These are phyloP conservation scores for Cephalopachus bancanus DNA, from an alignment of 2,797 vertebrate genomes.

Conservation along the genomic window DNA sequence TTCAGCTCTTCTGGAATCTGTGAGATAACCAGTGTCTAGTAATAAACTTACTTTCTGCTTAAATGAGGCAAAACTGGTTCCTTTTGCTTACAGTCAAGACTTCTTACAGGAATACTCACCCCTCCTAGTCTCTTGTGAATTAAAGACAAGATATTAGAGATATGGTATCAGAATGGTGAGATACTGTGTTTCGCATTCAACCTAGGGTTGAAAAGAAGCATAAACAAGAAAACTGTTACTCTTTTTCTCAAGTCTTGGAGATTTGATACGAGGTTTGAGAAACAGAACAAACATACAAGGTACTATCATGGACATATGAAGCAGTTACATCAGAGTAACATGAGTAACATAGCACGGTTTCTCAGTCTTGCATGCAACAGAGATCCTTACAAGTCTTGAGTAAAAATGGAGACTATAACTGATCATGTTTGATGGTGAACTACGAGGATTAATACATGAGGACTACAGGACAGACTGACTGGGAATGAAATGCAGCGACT, in stretches of 20 bases:
- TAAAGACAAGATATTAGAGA: background rate
- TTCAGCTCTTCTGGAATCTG: background rate
- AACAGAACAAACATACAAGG: background rate
- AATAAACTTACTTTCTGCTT: constrained; percentile 31
- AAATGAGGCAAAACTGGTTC: background rate
- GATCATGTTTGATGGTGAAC: background rate
- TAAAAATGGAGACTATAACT: background rate
- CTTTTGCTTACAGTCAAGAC: background rate
- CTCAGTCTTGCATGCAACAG: background rate
- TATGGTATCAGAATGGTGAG: background rate
- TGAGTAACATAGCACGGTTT: background rate
- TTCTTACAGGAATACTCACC: background rate
- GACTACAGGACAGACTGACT: background rate
- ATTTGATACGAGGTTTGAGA: no score
- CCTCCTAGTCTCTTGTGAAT: background rate
- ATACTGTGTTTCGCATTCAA: background rate
- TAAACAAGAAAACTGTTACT: background rate
- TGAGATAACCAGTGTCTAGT: background rate
- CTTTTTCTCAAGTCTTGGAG: background rate
- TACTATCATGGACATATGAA: background rate
- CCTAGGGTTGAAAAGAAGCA: background rate
- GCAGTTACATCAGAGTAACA: background rate
- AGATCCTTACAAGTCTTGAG: background rate
- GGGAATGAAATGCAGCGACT: background rate
- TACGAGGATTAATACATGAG: background rate